Conservation (phyloP, 2,888 invertebrate species). For the Euzophera pinguis region DNA sequence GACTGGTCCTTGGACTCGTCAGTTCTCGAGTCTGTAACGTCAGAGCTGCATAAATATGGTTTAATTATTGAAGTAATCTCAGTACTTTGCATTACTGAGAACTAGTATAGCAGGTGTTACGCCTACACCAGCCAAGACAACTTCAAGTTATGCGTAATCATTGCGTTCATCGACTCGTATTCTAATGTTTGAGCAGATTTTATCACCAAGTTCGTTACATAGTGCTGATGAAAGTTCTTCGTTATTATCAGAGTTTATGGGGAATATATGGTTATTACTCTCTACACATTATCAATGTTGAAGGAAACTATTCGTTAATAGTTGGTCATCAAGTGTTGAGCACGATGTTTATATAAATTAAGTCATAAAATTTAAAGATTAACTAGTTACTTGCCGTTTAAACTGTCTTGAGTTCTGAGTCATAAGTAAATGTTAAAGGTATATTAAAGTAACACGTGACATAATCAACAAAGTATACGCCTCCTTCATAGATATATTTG, state of each 20-base stretch:
- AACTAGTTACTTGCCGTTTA: too few species aligned
- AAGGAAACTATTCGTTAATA: slow-evolving; percentile 10
- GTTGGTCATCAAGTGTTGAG: background rate
- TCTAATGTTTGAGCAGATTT: slow-evolving; percentile 26
- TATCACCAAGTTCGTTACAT: slow-evolving; percentile 30
- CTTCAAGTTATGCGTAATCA: slow-evolving; percentile 35
- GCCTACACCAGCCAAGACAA: slow-evolving; percentile 31
- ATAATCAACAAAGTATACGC: too few species aligned
- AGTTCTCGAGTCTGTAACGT: too few species aligned
- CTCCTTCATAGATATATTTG: too few species aligned
- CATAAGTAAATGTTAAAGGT: too few species aligned
- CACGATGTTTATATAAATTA: background rate
- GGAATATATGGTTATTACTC: background rate
- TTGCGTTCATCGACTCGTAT: slow-evolving; percentile 34
- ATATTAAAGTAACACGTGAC: too few species aligned
- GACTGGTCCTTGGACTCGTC: too few species aligned
- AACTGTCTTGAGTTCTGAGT: too few species aligned
- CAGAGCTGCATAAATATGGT: background rate
- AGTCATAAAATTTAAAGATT: too few species aligned
- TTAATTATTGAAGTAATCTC: background rate
- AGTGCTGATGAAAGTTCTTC: background rate
- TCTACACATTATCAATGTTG: slow-evolving; percentile 8
- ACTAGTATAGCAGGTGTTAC: slow-evolving; percentile 38
- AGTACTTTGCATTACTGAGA: slow-evolving; percentile 7
- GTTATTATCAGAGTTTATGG: background rate